Percentiles rank a stretch among this genome's conserved stretches.
Conservation (phyloP, 1,140 invertebrate species). For the Tyrophagus putrescentiae region DNA sequence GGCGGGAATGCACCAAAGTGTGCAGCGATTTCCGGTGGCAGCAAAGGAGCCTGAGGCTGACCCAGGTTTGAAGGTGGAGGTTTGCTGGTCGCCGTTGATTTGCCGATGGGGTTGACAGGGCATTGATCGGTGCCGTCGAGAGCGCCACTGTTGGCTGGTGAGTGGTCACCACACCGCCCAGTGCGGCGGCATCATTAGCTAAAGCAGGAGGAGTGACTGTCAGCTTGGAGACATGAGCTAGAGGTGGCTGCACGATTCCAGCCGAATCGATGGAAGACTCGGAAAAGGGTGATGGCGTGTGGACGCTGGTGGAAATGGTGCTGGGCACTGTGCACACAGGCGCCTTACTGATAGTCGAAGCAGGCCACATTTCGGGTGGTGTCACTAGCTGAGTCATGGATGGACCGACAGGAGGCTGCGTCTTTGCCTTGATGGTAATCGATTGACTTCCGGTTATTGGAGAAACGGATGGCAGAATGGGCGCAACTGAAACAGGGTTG, state of each 20-base stretch:
- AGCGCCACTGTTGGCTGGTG: neutral
- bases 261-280: neutral
- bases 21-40: too few species aligned
- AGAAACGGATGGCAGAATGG: neutral
- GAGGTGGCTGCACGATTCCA: neutral
- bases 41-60: too few species aligned
- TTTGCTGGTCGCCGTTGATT: conserved; percentile 5
- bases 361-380: neutral
- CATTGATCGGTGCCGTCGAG: neutral
- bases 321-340: neutral
- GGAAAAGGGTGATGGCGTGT: neutral
- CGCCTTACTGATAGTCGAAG: neutral
- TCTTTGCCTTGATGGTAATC: conserved; percentile 19
- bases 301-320: neutral
- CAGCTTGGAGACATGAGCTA: neutral
- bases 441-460: neutral
- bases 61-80: too few species aligned
- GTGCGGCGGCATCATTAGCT: neutral
- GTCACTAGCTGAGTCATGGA: too few species aligned
- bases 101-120: neutral
- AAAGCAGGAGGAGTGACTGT: neutral
- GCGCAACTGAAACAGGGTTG: conserved; percentile 6
- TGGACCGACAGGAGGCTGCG: conserved; percentile 18
- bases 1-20: neutral
- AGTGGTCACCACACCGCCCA: conserved; percentile 19